Evolutionary conservation across 1,140 invertebrate genomes (phyloP).

Genomic region (Megalopta genalis): DNA sequence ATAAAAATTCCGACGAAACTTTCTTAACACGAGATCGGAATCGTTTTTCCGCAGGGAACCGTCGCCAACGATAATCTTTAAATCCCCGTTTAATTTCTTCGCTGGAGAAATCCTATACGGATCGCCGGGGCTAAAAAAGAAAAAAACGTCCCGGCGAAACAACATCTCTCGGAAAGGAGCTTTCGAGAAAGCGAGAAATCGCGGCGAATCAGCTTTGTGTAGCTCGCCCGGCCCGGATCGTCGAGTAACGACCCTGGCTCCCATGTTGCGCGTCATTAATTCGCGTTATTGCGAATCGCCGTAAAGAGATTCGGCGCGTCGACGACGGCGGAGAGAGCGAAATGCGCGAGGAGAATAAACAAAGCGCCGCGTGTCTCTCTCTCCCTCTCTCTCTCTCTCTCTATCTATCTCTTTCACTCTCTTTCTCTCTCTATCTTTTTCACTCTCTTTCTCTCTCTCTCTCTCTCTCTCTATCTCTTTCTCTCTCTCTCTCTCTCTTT

Average conservation of each 20-base stretch:
- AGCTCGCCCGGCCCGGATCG: background rate
- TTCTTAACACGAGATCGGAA: too few species aligned
- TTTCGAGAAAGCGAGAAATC: background rate
- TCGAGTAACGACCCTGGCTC: background rate
- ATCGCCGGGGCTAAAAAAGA: background rate
- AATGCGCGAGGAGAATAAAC: too few species aligned
- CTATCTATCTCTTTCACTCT: too few species aligned
- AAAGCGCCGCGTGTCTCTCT: too few species aligned
- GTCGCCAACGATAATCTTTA: background rate
- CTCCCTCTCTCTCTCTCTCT: too few species aligned
- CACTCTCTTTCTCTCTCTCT: too few species aligned
- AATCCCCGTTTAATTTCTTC: background rate
- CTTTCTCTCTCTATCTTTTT: too few species aligned
- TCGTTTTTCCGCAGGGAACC: too few species aligned
- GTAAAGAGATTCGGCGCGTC: background rate
- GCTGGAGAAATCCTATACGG: background rate
- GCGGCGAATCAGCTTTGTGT: background rate
- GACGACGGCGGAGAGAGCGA: too few species aligned
- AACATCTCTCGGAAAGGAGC: background rate
- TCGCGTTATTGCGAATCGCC: background rate
- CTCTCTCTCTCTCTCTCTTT: too few species aligned
- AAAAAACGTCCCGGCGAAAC: background rate
- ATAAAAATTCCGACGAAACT: too few species aligned
- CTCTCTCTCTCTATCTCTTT: too few species aligned
- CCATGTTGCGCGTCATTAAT: slow-evolving; percentile 11